Evolutionary conservation across 1,140 invertebrate species (phyloP), one percentile per base, ranked within the genome.

Genomic region (Drosophila eugracilis): DNA sequence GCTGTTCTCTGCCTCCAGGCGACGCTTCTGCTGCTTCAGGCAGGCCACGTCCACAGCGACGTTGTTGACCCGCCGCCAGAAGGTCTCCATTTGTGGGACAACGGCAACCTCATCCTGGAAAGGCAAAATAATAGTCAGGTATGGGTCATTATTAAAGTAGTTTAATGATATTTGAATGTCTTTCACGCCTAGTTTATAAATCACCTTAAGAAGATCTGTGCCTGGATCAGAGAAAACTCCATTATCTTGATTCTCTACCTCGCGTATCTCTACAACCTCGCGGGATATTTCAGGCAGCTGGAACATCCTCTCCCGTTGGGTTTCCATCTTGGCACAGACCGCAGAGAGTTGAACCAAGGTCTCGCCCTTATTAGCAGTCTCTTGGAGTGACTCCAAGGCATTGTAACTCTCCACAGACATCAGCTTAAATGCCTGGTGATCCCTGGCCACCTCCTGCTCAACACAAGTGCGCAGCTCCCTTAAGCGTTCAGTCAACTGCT

Each of bases 321-420:
- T 94, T 90, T 94, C 94, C 78, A 93, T 93, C 91, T 93, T 94
- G 36, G 93, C 76, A 62, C 94, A 94, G n/a, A 94, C 88, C 0
- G 90, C 90, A 2, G 92, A 92, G 24, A 94, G 72, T 22, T 93
- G 92, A 3, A 93, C 60, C 41, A 94, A 91, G 34, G 92, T 93
- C 57, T 94, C 92, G 3, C 92, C 93, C 75, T 93, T 93, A 55
- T 83, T 91, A 17, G 77, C 59, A 4, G 90, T 72, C 0, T 48
- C 48, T 12, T 86, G 74, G 3, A 85, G 58, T 4, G 44, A 59
- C 69, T 85, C 76, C 12, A 89, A 49, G 5, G 65, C 67, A 26
- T 89, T 58, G 47, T 90, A 72, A 19, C 91, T 91, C 24, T 71
- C 73, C 34, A 91, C 83, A 12, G 75, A 90, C 59, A 91, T 74